phyloP scores from a whole-genome alignment of 2,888 invertebrate genomes.

The Cryptocephalus primarius region DNA sequence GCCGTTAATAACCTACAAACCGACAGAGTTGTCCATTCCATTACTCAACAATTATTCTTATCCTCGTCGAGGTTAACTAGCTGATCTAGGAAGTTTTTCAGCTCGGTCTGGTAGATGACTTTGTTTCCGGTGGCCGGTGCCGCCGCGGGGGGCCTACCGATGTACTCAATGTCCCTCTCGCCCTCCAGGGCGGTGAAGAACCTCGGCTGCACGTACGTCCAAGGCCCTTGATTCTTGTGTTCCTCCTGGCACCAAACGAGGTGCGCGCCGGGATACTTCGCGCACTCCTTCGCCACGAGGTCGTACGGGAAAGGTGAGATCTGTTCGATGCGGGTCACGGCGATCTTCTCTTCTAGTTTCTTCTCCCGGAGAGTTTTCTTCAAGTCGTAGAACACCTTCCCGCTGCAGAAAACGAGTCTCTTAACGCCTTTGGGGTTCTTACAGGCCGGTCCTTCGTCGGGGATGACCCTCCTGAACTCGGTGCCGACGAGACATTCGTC shows the following conservation, averaged over 20 bases:
- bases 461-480: constrained; percentile 65
- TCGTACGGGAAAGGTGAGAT: constrained; percentile 94
- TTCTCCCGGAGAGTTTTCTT: constrained; percentile 61
- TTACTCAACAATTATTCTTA: no score
- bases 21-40: no score
- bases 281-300: constrained; percentile 69
- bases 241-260: constrained; percentile 88
- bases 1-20: no score
- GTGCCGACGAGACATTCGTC: constrained; percentile 82
- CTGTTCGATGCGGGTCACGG: constrained; percentile 76
- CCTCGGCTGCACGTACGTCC: constrained; percentile 82
- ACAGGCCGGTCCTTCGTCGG: constrained; percentile 60
- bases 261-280: constrained; percentile 74
- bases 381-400: constrained; percentile 88
- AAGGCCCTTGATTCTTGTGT: constrained; percentile 87
- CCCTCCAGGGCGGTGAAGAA: constrained; percentile 72
- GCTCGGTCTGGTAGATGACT: not conserved
- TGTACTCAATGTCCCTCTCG: constrained; percentile 58
- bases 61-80: not conserved
- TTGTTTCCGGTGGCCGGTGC: not conserved
- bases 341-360: constrained; percentile 60
- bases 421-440: constrained; percentile 55
- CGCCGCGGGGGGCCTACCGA: not conserved
- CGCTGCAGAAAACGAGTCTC: constrained; percentile 77
- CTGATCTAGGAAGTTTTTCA: constrained; percentile 5